phyloP scores from a whole-genome alignment of 2,888 invertebrate genomes.

The Lamellibrachia satsuma region DNA sequence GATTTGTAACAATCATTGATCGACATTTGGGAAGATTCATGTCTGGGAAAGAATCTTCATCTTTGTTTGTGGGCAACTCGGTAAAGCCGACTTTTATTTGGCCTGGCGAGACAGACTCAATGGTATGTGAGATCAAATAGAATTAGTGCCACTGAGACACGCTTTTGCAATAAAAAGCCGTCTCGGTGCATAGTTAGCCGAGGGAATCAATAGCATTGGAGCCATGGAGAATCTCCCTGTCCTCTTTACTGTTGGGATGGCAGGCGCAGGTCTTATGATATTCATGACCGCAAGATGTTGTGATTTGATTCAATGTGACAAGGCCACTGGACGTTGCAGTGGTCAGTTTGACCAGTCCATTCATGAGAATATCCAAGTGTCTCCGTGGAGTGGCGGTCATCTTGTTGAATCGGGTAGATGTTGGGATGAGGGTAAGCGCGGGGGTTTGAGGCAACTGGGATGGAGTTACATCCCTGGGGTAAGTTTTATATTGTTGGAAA shows the following conservation, averaged over 20 bases:
- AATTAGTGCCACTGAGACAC: neutral
- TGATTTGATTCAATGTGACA: neutral
- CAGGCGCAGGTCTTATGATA: neutral
- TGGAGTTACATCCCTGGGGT: neutral
- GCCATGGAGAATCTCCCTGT: neutral
- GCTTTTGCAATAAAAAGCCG: slow-evolving; percentile 6
- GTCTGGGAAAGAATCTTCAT: neutral
- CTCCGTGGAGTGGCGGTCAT: neutral
- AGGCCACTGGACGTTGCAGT: neutral
- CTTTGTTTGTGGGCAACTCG: neutral
- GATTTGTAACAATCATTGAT: neutral
- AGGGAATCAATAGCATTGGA: neutral
- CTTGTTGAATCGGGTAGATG: neutral
- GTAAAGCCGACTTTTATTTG: neutral
- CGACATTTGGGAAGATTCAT: neutral
- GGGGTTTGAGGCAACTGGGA: neutral
- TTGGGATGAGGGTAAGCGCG: neutral
- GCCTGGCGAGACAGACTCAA: neutral
- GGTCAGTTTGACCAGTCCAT: neutral
- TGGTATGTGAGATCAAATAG: neutral
- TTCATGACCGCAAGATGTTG: neutral
- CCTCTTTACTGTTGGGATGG: neutral
- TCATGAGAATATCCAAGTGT: neutral
- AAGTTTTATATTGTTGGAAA: neutral
- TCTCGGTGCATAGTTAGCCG: neutral